These are phyloP conservation scores for Habroteleia sp. DNA, from an alignment of 2,888 invertebrate species.

Conservation along the genomic window DNA sequence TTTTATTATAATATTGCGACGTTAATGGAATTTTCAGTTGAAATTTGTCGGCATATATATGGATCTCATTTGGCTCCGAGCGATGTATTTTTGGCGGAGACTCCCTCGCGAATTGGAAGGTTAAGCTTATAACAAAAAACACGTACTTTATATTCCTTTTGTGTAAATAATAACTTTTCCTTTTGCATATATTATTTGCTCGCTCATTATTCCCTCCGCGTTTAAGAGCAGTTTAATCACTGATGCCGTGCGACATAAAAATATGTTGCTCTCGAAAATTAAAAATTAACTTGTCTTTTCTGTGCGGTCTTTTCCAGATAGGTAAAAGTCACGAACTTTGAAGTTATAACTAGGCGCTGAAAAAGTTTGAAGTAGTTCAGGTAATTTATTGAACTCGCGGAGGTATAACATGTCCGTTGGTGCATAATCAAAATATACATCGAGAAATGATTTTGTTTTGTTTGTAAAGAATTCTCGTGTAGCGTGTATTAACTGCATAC, in stretches of 20 bases:
- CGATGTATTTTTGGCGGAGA: conserved; percentile 54
- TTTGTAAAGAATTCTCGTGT: conserved; percentile 1
- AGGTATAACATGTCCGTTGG: conserved; percentile 20
- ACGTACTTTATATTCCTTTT: conserved; percentile 31
- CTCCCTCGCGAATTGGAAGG: conserved; percentile 44
- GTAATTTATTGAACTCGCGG: conserved; percentile 44
- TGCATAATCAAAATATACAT: conserved; percentile 24
- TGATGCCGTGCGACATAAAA: conserved; percentile 15
- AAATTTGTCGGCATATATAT: conserved; percentile 42
- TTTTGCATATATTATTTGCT: conserved; percentile 20
- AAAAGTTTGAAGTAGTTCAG: conserved; percentile 55
- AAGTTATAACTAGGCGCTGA: conserved; percentile 50
- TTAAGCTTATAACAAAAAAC: conserved; percentile 39
- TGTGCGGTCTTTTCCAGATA: conserved; percentile 22
- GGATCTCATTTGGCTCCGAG: conserved; percentile 44
- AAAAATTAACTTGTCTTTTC: conserved; percentile 39
- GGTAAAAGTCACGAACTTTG: conserved; percentile 48
- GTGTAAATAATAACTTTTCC: conserved; percentile 24
- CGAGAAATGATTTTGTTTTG: conserved; percentile 12
- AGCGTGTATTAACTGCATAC: not conserved
- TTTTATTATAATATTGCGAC: conserved; percentile 51
- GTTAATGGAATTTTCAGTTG: conserved; percentile 45
- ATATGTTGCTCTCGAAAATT: conserved; percentile 16
- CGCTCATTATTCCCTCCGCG: not conserved
- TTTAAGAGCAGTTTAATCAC: conserved; percentile 2